Conservation (phyloP, 2,113 vertebrate species). For the Microtus ochrogaster region DNA sequence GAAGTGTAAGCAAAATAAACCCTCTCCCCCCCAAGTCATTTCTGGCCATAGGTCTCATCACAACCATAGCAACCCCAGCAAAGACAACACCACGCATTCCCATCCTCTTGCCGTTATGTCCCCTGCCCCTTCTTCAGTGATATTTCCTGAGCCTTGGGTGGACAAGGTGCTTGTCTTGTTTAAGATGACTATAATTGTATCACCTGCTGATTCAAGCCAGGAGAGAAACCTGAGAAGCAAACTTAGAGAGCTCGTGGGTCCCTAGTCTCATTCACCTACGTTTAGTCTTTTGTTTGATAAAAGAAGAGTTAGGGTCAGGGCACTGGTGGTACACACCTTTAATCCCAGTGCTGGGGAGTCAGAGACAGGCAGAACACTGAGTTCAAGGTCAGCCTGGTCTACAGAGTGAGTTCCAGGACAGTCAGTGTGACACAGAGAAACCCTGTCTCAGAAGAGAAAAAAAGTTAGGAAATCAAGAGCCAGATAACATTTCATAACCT, state of each 20-base stretch:
- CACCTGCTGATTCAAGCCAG: background rate
- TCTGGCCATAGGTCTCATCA: background rate
- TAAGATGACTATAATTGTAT: background rate
- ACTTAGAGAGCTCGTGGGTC: background rate
- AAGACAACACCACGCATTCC: background rate
- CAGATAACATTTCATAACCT: background rate
- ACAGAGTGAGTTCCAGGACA: too few relatives aligned
- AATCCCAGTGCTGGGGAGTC: background rate
- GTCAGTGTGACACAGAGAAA: background rate
- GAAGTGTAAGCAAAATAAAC: background rate
- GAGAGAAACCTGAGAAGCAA: background rate
- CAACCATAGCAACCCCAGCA: background rate
- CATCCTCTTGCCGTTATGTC: background rate
- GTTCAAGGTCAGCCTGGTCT: background rate
- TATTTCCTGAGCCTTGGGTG: background rate
- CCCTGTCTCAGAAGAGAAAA: background rate
- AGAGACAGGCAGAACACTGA: background rate
- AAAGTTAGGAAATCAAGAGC: constrained; percentile 35
- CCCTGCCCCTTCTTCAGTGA: background rate
- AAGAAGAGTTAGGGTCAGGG: background rate
- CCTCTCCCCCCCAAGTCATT: background rate
- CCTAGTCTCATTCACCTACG: background rate
- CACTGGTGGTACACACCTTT: background rate
- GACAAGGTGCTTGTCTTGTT: background rate
- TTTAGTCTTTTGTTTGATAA: background rate